Evolutionary conservation across 2,888 invertebrate genomes (phyloP), one percentile per base, ranked within the genome.

Genomic region (Polydesmus complanatus): DNA sequence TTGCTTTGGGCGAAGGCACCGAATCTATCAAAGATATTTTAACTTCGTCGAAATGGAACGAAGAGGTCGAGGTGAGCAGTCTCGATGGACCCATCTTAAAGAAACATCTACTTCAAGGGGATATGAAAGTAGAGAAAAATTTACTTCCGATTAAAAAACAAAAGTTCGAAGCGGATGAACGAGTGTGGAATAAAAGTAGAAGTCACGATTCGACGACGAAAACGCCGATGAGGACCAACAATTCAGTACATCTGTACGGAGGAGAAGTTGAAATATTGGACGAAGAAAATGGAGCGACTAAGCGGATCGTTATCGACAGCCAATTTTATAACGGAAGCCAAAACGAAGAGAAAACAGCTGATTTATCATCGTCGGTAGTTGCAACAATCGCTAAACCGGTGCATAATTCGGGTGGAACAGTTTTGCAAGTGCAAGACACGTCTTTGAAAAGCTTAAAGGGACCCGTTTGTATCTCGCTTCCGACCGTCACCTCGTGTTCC

Each of bases 351-450:
- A 52, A 23, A n/a, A 26, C n/a, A 1, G 25, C 49, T 3, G 53
- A 26, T 14, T 3, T 27, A 1, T 18, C 25, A 2, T 52, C 58
- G 3, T 70, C 76, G 65, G 81, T 87, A 64, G 85, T 90, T 64
- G 85, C 90, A 22, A 83, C 71, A 14, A 73, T 74, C 57, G 70
- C 73, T 19, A 72, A 87, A 68, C 87, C 88, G 1, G 85, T 86
- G 1, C 75, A 90, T 61, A 83, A 89, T 69, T 88, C 89, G 0
- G 90, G 90, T 27, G 89, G 88, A 19, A 88, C 86, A n/a, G 79
- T 81, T 57, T 83, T 84, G 70, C 68, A 69, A 58, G 63, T 68
- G 21, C 67, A 68, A 5, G 64, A 60, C 8, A 18, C 62, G 14
- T 61, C 58, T 47, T 8, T 27, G 23, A 27, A 22, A 3, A 8